phyloP scores from a whole-genome alignment of 2,113 vertebrate genomes.

The Stercorarius parasiticus region DNA sequence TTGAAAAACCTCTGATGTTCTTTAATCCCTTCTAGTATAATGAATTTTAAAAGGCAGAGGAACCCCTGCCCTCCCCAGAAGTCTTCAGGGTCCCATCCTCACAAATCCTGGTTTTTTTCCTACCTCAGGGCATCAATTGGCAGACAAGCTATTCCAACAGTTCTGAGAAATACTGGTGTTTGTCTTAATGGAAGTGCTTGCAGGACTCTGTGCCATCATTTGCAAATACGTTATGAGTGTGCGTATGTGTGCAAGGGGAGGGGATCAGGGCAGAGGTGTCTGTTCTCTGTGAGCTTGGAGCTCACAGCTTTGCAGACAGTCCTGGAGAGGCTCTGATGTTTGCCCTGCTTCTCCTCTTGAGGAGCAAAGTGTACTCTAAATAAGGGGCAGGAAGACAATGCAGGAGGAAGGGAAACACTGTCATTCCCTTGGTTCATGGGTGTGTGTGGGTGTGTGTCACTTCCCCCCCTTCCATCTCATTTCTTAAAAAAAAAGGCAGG shows the following conservation, averaged over 20 bases:
- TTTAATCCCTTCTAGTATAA: background rate
- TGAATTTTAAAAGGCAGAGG: background rate
- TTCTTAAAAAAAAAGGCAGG: background rate
- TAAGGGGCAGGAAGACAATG: background rate
- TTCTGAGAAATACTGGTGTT: background rate
- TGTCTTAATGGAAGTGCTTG: background rate
- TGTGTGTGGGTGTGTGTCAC: background rate
- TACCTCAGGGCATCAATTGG: background rate
- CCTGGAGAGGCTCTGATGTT: background rate
- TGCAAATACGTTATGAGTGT: background rate
- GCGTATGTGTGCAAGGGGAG: background rate
- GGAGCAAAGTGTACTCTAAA: background rate
- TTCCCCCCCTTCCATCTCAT: background rate
- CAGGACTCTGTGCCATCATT: background rate
- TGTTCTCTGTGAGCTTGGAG: background rate
- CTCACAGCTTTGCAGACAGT: background rate
- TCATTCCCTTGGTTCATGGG: background rate
- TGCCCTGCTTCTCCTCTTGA: background rate
- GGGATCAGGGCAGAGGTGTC: background rate
- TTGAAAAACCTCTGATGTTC: background rate
- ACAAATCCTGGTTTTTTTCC: background rate
- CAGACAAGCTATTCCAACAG: background rate
- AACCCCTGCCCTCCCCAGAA: background rate
- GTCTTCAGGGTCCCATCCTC: background rate
- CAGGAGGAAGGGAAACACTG: background rate